Percentiles rank a stretch among this genome's conserved stretches.
These are phyloP conservation scores for Nasua narica DNA, from an alignment of 2,797 vertebrate genomes.

Conservation along the genomic window DNA sequence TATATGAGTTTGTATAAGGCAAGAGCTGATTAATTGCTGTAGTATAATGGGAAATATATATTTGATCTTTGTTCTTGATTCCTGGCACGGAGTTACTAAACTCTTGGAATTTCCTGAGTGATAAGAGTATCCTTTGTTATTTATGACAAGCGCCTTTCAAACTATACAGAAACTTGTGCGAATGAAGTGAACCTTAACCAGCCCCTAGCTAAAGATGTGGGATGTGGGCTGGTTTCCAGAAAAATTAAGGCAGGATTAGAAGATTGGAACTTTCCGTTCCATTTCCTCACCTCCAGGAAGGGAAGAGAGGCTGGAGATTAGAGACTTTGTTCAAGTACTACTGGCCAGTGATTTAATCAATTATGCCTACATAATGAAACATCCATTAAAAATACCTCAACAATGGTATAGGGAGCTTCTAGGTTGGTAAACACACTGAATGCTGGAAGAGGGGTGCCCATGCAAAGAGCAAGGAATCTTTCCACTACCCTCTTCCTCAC, in stretches of 20 bases:
- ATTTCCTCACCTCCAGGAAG: background rate
- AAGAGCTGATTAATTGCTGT: background rate
- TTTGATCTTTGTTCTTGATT: background rate
- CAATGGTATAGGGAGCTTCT: too few species aligned
- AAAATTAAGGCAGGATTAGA: background rate
- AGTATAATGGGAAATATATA: background rate
- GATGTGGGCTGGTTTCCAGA: background rate
- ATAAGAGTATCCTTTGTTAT: background rate
- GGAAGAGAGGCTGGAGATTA: background rate
- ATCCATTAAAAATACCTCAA: background rate
- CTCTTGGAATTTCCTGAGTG: background rate
- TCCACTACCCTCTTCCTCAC: too few species aligned
- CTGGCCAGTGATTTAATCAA: background rate
- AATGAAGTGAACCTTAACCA: background rate
- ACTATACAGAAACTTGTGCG: background rate
- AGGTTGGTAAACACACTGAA: background rate
- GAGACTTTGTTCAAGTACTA: background rate
- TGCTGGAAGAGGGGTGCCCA: rapidly evolving
- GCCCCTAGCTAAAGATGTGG: background rate
- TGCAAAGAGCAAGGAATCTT: background rate
- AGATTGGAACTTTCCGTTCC: background rate
- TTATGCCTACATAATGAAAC: background rate
- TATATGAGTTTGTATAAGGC: background rate
- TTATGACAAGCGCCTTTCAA: background rate
- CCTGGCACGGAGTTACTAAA: background rate